A percentile compares a stretch with the other conserved stretches of the same genome.
These are phyloP conservation scores for Drosophila ironensis DNA, from an alignment of 1,140 invertebrate genomes.

Conservation along the genomic window DNA sequence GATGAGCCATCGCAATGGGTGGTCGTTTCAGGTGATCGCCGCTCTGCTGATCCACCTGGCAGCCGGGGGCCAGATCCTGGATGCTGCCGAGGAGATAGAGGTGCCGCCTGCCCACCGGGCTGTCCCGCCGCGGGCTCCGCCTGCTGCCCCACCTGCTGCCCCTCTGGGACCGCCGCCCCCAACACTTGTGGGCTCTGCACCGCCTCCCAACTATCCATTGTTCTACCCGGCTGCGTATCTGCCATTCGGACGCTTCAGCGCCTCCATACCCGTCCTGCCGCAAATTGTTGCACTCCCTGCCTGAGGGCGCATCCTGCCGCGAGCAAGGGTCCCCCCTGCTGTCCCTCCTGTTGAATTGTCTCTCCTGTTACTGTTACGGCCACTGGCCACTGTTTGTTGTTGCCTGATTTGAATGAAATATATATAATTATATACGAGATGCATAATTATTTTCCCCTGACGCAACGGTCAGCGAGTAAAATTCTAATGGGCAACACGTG, in stretches of 20 bases:
- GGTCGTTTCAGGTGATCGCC: conserved; percentile 38
- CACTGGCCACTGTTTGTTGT: conserved; percentile 5
- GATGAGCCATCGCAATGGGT: conserved; percentile 21
- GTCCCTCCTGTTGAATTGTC: conserved; percentile 21
- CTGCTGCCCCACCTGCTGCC: conserved; percentile 7
- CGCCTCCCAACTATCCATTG: conserved; percentile 40
- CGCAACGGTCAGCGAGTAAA: neutral
- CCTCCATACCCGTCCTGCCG: conserved; percentile 1
- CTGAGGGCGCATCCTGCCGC: neutral
- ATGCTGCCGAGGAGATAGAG: conserved; percentile 55
- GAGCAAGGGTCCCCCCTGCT: conserved; percentile 4
- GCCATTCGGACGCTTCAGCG: conserved; percentile 63
- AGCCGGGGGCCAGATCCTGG: conserved; percentile 35
- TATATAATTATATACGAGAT: conserved; percentile 9
- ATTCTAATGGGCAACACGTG: conserved; percentile 28
- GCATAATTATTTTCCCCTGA: conserved; percentile 20
- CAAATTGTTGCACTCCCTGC: neutral
- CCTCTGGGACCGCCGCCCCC: conserved; percentile 11
- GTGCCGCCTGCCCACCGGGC: conserved; percentile 53
- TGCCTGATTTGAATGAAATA: conserved; percentile 16
- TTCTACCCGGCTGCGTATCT: conserved; percentile 67
- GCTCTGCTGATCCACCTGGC: conserved; percentile 1
- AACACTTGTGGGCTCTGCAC: conserved; percentile 28
- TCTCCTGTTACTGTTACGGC: conserved; percentile 1
- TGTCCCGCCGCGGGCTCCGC: conserved; percentile 22